Conservation (phyloP, 2,888 invertebrate species). For the Incurvaria masculella region DNA sequence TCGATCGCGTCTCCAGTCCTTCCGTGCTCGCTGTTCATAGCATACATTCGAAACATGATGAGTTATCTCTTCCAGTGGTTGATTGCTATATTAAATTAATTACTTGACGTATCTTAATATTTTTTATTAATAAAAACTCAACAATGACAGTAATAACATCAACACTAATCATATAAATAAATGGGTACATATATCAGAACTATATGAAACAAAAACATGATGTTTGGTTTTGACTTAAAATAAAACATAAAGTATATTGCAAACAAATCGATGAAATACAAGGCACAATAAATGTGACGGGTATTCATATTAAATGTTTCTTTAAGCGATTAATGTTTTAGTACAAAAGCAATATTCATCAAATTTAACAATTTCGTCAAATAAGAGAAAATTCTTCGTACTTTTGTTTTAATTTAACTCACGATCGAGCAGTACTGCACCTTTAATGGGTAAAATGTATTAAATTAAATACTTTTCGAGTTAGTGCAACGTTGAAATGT, state of each 20-base stretch:
- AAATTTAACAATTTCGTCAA: background rate
- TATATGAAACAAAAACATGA: background rate
- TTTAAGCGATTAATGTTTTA: too few relatives aligned
- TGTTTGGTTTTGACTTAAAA: too few relatives aligned
- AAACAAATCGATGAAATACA: background rate
- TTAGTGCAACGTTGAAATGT: too few relatives aligned
- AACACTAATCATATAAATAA: conserved; percentile 13
- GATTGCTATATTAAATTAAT: too few relatives aligned
- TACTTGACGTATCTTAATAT: too few relatives aligned
- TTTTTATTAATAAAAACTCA: conserved; percentile 52
- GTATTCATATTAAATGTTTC: background rate
- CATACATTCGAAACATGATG: too few relatives aligned
- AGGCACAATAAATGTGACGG: too few relatives aligned
- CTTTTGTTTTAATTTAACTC: background rate
- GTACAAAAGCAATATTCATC: background rate
- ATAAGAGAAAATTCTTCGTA: conserved; percentile 5
- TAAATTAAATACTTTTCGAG: background rate
- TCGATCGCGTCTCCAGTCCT: too few relatives aligned
- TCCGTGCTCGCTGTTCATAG: too few relatives aligned
- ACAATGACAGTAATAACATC: conserved; percentile 46
- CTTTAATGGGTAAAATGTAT: too few relatives aligned
- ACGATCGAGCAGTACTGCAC: too few relatives aligned
- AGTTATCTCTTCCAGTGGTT: too few relatives aligned
- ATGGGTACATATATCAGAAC: background rate
- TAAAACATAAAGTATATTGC: background rate